phyloP scores from a whole-genome alignment of 2,888 invertebrate genomes.

The Allacma fusca region DNA sequence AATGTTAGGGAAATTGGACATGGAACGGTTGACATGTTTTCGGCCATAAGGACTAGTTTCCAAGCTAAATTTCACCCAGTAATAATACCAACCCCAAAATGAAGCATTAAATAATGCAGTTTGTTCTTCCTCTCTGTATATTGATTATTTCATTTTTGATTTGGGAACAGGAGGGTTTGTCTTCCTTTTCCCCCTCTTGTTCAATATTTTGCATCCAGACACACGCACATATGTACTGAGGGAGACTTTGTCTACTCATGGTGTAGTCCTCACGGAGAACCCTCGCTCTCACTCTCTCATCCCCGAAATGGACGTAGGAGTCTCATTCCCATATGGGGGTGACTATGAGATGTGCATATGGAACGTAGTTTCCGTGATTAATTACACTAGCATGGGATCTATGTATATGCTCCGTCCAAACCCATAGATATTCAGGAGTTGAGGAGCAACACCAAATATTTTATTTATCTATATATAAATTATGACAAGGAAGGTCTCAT shows the following conservation, averaged over 20 bases:
- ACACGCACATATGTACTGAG: background rate
- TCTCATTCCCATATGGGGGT: too few species aligned
- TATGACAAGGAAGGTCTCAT: background rate
- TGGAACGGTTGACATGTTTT: background rate
- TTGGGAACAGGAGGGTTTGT: conserved; percentile 6
- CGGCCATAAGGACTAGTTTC: background rate
- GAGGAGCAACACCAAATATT: background rate
- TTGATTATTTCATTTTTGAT: conserved; percentile 24
- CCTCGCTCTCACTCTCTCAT: too few species aligned
- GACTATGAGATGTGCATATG: background rate
- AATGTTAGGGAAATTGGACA: background rate
- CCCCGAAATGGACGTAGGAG: too few species aligned
- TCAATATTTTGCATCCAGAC: conserved; percentile 4
- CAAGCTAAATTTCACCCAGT: background rate
- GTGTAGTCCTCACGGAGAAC: too few species aligned
- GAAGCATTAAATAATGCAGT: conserved; percentile 23
- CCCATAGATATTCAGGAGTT: too few species aligned
- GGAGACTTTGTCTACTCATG: background rate
- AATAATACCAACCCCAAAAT: background rate
- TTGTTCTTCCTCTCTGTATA: background rate
- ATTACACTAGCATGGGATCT: background rate
- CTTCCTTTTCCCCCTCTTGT: conserved; percentile 10
- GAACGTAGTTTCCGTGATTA: background rate
- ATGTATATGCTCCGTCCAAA: background rate
- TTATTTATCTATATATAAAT: background rate